Conservation (phyloP, 2,888 invertebrate genomes). For the Plagodis dolabraria region DNA sequence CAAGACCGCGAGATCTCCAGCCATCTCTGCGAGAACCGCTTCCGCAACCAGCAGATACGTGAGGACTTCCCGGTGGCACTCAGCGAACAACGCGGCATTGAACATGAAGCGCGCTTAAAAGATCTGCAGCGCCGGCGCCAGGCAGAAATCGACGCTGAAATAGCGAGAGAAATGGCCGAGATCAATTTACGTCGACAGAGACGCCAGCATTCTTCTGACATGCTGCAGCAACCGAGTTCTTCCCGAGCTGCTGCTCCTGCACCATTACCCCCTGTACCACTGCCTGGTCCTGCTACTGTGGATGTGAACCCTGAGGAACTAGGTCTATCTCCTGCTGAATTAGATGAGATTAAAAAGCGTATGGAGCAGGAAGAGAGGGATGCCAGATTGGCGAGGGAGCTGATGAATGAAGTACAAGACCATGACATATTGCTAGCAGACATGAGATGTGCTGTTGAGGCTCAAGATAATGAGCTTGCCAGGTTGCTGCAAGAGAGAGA, state of each 20-base stretch:
- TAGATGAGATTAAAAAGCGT: conserved; percentile 70
- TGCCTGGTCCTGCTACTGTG: conserved; percentile 31
- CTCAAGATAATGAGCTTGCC: conserved; percentile 77
- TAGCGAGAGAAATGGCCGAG: conserved; percentile 77
- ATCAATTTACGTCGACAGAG: conserved; percentile 74
- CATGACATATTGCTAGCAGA: conserved; percentile 71
- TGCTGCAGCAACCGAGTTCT: conserved; percentile 64
- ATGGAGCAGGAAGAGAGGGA: conserved; percentile 77
- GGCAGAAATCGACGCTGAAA: conserved; percentile 78
- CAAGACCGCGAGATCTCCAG: conserved; percentile 81
- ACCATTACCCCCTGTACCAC: conserved; percentile 34
- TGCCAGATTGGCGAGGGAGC: conserved; percentile 69
- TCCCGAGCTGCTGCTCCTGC: conserved; percentile 57
- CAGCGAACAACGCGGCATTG: conserved; percentile 72
- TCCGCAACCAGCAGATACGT: conserved; percentile 78
- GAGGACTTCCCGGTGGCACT: conserved; percentile 80
- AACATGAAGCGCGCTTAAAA: conserved; percentile 66
- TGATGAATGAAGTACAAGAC: conserved; percentile 69
- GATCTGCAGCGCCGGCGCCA: conserved; percentile 71
- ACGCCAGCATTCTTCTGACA: conserved; percentile 57
- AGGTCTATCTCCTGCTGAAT: conserved; percentile 68
- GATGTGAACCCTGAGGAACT: conserved; percentile 68
- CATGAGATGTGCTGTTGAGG: conserved; percentile 79
- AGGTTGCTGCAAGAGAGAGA: conserved; percentile 75
- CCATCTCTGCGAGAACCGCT: conserved; percentile 77